Evolutionary conservation across 2,113 vertebrate species (phyloP).

Genomic region (Lampris megalopsis): DNA sequence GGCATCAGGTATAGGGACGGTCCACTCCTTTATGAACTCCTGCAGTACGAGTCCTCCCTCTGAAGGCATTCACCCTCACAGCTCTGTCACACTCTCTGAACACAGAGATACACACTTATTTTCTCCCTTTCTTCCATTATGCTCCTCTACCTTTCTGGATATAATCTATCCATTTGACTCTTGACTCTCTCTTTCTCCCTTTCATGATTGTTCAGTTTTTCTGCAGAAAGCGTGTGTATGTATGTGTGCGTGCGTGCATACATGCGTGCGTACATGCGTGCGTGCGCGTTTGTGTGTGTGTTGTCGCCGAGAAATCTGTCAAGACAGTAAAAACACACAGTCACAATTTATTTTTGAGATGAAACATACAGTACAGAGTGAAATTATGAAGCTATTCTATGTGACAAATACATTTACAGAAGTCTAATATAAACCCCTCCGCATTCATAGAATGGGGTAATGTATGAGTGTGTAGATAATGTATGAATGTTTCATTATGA

Average conservation of each 20-base stretch:
- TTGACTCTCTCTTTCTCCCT: constrained; percentile 41
- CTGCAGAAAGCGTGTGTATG: constrained; percentile 63
- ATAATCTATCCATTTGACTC: constrained; percentile 58
- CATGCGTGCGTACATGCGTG: too few relatives aligned
- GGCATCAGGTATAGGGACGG: constrained; percentile 99
- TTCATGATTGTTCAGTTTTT: constrained; percentile 48
- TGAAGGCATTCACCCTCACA: constrained; percentile 78
- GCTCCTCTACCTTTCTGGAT: constrained; percentile 53
- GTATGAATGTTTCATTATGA: constrained; percentile 80
- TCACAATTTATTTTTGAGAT: constrained; percentile 74
- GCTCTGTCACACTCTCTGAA: constrained; percentile 41
- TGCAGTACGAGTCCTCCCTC: constrained; percentile 99
- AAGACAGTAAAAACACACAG: constrained; percentile 58
- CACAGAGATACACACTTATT: constrained; percentile 48
- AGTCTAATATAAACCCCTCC: constrained; percentile 67
- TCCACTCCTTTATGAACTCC: constrained; percentile 97
- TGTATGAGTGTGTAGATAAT: constrained; percentile 78
- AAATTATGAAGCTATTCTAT: constrained; percentile 67
- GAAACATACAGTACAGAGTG: constrained; percentile 58
- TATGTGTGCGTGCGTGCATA: too few relatives aligned
- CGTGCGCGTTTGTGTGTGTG: constrained; percentile 33
- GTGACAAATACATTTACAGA: constrained; percentile 65
- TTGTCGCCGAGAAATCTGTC: constrained; percentile 53
- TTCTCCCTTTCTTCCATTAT: constrained; percentile 44
- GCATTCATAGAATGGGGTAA: constrained; percentile 52